Evolutionary conservation across 2,888 invertebrate genomes (phyloP).

Genomic region (Tortricodes alternella): DNA sequence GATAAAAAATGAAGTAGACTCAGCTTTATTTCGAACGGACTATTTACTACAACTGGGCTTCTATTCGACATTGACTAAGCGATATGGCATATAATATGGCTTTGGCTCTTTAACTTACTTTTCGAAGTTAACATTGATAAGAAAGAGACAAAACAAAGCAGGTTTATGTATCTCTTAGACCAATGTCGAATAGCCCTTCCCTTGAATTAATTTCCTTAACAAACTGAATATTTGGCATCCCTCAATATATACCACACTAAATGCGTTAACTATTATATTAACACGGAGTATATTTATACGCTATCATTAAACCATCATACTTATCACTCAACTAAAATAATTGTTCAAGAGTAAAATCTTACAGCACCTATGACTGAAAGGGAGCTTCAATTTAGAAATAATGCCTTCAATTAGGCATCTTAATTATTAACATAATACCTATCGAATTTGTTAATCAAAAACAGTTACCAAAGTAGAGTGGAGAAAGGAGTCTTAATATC

Average conservation of each 20-base stretch:
- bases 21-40: too few relatives aligned
- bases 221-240: constrained; percentile 76
- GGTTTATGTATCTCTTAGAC: background rate
- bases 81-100: too few relatives aligned
- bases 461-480: background rate
- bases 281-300: constrained; percentile 50
- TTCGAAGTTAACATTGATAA: too few relatives aligned
- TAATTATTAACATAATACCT: too few relatives aligned
- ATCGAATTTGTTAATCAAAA: background rate
- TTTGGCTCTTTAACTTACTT: too few relatives aligned
- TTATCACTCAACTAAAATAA: constrained; percentile 55
- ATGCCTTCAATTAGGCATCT: background rate
- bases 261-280: constrained; percentile 52
- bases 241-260: constrained; percentile 60
- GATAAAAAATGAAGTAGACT: too few relatives aligned
- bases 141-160: background rate
- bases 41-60: too few relatives aligned
- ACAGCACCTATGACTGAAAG: constrained; percentile 69
- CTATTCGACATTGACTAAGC: too few relatives aligned
- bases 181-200: too few relatives aligned
- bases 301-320: constrained; percentile 46
- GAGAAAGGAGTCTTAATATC: background rate
- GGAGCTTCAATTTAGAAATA: background rate
- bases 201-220: constrained; percentile 51
- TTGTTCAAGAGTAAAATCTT: constrained; percentile 56